A percentile compares a stretch with the other conserved stretches of the same genome.
These are phyloP conservation scores for Chlorodrepanis virens DNA, from an alignment of 2,113 vertebrate genomes.

Conservation along the genomic window DNA sequence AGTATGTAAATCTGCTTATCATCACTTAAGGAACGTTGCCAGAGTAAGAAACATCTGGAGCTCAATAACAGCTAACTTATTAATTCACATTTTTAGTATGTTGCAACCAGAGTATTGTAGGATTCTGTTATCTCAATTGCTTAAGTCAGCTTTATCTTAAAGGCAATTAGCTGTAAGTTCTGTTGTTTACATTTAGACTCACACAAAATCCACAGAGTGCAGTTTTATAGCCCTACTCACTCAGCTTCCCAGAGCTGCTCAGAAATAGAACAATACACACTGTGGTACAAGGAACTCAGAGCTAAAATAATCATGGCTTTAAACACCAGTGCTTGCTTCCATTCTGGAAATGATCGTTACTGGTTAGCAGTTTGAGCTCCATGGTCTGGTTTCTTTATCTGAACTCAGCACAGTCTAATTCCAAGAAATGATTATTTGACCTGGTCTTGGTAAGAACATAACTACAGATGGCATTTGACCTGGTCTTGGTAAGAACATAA, in stretches of 20 bases:
- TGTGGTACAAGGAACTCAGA: neutral
- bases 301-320: neutral
- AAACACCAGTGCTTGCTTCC: neutral
- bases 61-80: constrained; percentile 70
- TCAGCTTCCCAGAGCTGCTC: neutral
- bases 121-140: constrained; percentile 70
- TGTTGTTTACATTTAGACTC: constrained; percentile 57
- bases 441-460: constrained; percentile 26
- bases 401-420: constrained; percentile 37
- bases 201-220: neutral
- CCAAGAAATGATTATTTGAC: constrained; percentile 48
- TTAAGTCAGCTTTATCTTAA: constrained; percentile 72
- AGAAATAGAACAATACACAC: neutral
- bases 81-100: constrained; percentile 71
- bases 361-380: constrained; percentile 40
- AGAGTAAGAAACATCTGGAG: constrained; percentile 76
- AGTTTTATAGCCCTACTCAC: neutral
- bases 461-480: constrained; percentile 37
- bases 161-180: constrained; percentile 61
- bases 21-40: constrained; percentile 71
- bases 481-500: constrained; percentile 35
- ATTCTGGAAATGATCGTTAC: constrained; percentile 56
- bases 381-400: constrained; percentile 60
- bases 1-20: constrained; percentile 82
- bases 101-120: constrained; percentile 64